Conservation (phyloP, 37 sponge, comb jelly and placozoan genomes). For the Beroe forskalii region DNA sequence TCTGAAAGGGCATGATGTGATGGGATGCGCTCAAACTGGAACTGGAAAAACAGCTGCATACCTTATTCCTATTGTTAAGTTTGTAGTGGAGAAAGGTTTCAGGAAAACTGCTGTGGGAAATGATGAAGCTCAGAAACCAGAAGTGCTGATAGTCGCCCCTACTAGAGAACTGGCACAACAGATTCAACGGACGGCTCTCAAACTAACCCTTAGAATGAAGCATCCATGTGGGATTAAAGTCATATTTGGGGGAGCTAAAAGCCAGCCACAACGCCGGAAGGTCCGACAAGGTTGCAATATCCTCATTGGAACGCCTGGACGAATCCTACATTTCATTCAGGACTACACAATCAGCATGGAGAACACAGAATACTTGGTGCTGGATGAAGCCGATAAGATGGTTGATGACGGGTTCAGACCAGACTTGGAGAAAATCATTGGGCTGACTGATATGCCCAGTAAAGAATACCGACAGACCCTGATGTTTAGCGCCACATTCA, state of each 20-base stretch:
- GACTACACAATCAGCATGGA: constrained; percentile 75
- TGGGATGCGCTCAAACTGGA: constrained; percentile 98
- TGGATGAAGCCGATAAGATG: constrained; percentile 98
- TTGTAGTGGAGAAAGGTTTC: constrained; percentile 73
- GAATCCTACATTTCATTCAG: constrained; percentile 83
- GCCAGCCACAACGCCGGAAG: constrained; percentile 75
- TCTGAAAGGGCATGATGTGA: constrained; percentile 77
- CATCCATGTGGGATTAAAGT: constrained; percentile 73
- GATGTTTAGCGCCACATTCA: constrained; percentile 39
- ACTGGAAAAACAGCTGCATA: constrained; percentile 97
- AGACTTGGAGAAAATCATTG: constrained; percentile 77
- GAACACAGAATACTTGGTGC: constrained; percentile 73
- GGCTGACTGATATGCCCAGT: constrained; percentile 72
- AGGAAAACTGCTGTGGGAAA: not conserved
- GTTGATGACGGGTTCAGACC: constrained; percentile 92
- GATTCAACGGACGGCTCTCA: constrained; percentile 83
- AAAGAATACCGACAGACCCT: constrained; percentile 84
- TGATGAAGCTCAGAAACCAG: constrained; percentile 68
- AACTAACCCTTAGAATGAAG: constrained; percentile 77
- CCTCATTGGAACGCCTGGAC: constrained; percentile 86
- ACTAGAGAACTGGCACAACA: constrained; percentile 91
- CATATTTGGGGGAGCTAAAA: constrained; percentile 85
- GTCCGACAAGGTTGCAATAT: constrained; percentile 88
- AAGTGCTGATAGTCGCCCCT: constrained; percentile 83
- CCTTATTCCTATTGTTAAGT: constrained; percentile 80